Base-by-base conservation (phyloP, 2,888 invertebrate species). In the Unio delphinus region DNA sequence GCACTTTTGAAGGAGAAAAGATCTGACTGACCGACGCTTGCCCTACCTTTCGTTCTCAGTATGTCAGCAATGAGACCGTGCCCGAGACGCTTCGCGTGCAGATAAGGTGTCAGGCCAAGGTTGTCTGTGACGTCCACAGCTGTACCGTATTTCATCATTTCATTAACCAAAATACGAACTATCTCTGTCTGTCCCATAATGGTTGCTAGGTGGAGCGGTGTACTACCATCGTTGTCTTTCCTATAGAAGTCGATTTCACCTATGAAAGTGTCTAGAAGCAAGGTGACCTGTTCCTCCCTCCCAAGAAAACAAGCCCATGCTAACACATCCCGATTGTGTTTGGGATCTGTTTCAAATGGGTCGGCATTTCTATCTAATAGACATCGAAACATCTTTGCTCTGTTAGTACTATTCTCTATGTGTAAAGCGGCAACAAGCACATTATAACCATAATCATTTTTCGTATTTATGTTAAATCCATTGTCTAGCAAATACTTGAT, bases 181-280 rank as follows among this genome's bases (percentile, higher is more conserved):
- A 83, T 75, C 0, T 79, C 77, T 11, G 78, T 66, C 65, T 80
- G 77, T 5, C 86, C 86, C 3, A 75, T 64, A 58, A 81, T 78
- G 6, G 84, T 81, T 30, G 87, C 87, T 56, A 88, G 81, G 67
- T 88, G 88, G 4, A 88, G 75, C 2, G 85, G 76, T 11, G 87
- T 88, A 70, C 79, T 77, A 3, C 88, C 88, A 30, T 83, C 81
- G 3, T 62, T 74, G 73, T 88, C 88, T 26, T 73, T 76, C 8
- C 84, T 80, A 1, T 74, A 64, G 20, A 88, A 80, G 66, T 88
- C 79, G n/a, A 87, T 73, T 65, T 88, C 87, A 8, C 86, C 86
- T 59, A 78, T 76, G 28, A 80, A 79, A 4, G 76, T 77, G 8
- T 83, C 79, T 55, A 88, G 69, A 5, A 88, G 64, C 23, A 76